Conservation (phyloP, 2,888 invertebrate species). For the Plutella xylostella region DNA sequence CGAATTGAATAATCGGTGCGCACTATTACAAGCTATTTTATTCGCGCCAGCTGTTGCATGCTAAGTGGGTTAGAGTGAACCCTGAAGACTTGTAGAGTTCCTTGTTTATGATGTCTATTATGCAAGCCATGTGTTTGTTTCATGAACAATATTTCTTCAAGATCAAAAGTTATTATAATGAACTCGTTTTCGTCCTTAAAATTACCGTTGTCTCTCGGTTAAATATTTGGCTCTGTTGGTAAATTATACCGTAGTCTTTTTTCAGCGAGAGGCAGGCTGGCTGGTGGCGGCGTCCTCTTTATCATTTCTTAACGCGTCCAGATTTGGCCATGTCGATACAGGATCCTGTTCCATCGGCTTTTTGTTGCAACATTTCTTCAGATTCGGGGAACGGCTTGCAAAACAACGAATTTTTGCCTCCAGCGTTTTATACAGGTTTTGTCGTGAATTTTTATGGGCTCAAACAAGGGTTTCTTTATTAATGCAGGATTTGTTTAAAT, state of each 20-base stretch:
- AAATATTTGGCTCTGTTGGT: background rate
- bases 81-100: constrained; percentile 21
- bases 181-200: too few species aligned
- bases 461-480: constrained; percentile 42
- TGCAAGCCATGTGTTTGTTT: constrained; percentile 36
- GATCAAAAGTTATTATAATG: too few species aligned
- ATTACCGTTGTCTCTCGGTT: too few species aligned
- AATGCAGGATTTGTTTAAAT: constrained; percentile 40
- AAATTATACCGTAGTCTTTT: too few species aligned
- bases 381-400: constrained; percentile 59
- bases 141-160: too few species aligned
- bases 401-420: constrained; percentile 57
- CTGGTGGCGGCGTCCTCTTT: constrained; percentile 53
- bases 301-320: constrained; percentile 66
- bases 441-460: constrained; percentile 60
- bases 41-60: constrained; percentile 27
- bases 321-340: constrained; percentile 64
- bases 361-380: constrained; percentile 60
- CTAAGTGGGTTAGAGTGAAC: constrained; percentile 17
- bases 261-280: constrained; percentile 27
- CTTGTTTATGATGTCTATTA: constrained; percentile 30
- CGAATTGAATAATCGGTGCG: constrained; percentile 39
- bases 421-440: constrained; percentile 64
- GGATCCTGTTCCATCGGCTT: constrained; percentile 63
- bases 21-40: constrained; percentile 25